Evolutionary conservation across 2,888 invertebrate species (phyloP), one percentile per base, ranked within the genome.

Genomic region (Polymixis lichenea): DNA sequence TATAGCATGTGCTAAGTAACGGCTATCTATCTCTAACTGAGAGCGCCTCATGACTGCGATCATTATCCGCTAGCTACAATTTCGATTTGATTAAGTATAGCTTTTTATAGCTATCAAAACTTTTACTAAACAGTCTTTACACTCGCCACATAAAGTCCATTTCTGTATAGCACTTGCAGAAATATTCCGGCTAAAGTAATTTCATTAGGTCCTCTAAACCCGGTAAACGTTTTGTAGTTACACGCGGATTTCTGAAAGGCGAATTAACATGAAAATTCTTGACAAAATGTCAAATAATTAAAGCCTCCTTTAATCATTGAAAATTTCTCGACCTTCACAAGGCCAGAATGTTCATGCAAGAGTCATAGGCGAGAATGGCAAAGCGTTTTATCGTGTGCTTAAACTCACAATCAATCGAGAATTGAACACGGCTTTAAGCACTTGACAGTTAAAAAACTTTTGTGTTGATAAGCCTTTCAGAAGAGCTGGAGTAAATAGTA

Each of bases 61-160:
- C 25, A 28, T 62, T 46, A 46, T 17, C n/a, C 1, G 7, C 22
- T 46, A 53, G 32, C 32, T 38, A 32, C 53, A 67, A 53, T 19
- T 53, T 32, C 32, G 7, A 67, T n/a, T 67, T 11, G 11, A 53
- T 22, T 32, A 38, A 38, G 38, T 38, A 32, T 32, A 51, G 0
- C 0, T n/a, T 51, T 51, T 32, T 22, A 17, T 53, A 61, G 4
- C 25, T 62, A 70, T 64, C 13, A 32, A 28, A 28, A 70, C 8
- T n/a, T 46, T 62, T 25, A 68, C 9, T 61, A 28, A n/a, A 64
- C 46, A 70, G 17, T 65, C 1, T 46, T 49, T 46, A 65, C 66
- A 66, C n/a, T 9, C 46, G 19, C 13, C 55, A 67, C 13, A 46
- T 28, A 49, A 7, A 64, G 70, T 70, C 22, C 28, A n/a, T 70